A percentile compares a stretch with the other conserved stretches of the same genome.
phyloP scores from a whole-genome alignment of 2,113 vertebrate species.

The Rhea americana region DNA sequence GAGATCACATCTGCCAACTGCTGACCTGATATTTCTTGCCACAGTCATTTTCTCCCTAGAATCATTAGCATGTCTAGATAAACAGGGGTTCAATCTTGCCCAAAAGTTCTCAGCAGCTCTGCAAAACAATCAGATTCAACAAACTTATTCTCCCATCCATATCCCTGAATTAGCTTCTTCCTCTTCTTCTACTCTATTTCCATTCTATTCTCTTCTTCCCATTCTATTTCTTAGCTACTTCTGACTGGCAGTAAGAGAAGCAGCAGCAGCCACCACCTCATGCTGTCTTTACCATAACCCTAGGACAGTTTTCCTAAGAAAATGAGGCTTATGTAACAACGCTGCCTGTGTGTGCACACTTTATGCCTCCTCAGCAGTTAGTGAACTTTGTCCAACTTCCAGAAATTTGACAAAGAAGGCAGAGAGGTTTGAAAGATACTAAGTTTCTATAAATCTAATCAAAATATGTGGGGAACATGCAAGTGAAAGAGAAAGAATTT shows the following conservation, averaged over 20 bases:
- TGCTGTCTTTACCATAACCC: background rate
- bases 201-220: background rate
- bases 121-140: background rate
- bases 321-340: background rate
- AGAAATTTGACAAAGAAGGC: background rate
- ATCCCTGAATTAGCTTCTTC: background rate
- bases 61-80: background rate
- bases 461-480: background rate
- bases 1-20: background rate
- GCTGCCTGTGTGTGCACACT: background rate
- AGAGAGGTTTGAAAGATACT: background rate
- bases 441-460: background rate
- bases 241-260: background rate
- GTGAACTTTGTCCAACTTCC: background rate
- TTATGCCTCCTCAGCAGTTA: background rate
- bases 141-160: background rate
- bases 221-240: background rate
- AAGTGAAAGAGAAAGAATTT: background rate
- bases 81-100: background rate
- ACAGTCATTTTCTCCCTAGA: background rate
- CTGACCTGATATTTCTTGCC: background rate
- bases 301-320: slow-evolving; percentile 18
- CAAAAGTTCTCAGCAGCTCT: background rate
- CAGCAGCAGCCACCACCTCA: background rate
- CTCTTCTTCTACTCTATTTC: background rate